phyloP scores from a whole-genome alignment of 2,888 invertebrate genomes.

The Microchrysa polita region DNA sequence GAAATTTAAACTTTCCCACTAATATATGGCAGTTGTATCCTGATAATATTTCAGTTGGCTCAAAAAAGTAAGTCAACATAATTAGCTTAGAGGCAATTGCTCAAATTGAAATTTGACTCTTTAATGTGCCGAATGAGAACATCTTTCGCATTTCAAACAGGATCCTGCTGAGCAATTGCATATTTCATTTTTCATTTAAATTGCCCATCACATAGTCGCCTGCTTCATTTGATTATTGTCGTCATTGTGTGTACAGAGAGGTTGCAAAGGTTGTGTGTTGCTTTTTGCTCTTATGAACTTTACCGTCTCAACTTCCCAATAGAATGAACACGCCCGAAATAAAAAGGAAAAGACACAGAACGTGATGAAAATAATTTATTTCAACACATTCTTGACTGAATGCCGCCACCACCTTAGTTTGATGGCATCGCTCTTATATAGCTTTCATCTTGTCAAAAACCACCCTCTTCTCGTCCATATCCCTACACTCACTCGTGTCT shows the following conservation, averaged over 20 bases:
- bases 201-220: slow-evolving; percentile 40
- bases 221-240: slow-evolving; percentile 44
- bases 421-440: too few relatives aligned
- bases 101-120: too few relatives aligned
- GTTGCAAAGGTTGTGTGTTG: slow-evolving; percentile 22
- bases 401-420: not conserved
- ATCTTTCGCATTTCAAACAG: too few relatives aligned
- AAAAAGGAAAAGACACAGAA: slow-evolving; percentile 22
- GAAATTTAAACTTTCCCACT: too few relatives aligned
- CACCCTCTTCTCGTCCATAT: too few relatives aligned
- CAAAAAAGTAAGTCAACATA: too few relatives aligned
- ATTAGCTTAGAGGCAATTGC: too few relatives aligned
- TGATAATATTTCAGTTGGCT: too few relatives aligned
- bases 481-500: not conserved
- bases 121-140: too few relatives aligned
- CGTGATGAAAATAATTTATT: slow-evolving; percentile 49
- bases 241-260: not conserved
- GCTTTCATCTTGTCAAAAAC: not conserved
- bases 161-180: too few relatives aligned
- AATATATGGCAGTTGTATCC: too few relatives aligned
- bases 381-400: slow-evolving; percentile 4
- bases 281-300: slow-evolving; percentile 15
- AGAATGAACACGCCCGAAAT: not conserved
- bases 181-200: too few relatives aligned
- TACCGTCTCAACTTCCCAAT: slow-evolving; percentile 16